A percentile compares a stretch with the other conserved stretches of the same genome.
phyloP scores from a whole-genome alignment of 2,888 invertebrate genomes.

The Pharmacophagus antenor region DNA sequence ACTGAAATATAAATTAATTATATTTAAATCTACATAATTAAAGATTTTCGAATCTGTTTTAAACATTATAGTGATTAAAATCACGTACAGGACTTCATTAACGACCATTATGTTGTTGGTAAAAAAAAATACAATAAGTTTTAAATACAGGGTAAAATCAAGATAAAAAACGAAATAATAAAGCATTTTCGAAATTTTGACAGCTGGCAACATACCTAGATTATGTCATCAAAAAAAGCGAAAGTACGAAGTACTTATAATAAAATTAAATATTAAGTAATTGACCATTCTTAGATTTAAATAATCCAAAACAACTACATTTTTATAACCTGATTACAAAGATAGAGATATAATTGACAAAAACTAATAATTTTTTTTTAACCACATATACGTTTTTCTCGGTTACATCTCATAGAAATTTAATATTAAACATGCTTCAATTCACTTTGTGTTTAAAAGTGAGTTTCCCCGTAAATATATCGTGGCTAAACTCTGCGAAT shows the following conservation, averaged over 20 bases:
- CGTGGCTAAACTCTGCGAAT: conserved; percentile 75
- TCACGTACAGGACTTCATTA: no score
- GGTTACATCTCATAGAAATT: conserved; percentile 31
- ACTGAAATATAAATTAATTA: no score
- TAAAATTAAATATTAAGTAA: conserved; percentile 71
- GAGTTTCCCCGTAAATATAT: conserved; percentile 55
- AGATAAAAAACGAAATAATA: not conserved
- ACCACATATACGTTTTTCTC: conserved; percentile 32
- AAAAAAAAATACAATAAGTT: not conserved
- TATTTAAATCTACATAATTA: no score
- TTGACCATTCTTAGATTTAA: conserved; percentile 78
- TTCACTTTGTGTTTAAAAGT: conserved; percentile 45
- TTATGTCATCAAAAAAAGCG: conserved; percentile 41
- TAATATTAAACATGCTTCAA: conserved; percentile 34
- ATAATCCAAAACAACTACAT: conserved; percentile 75
- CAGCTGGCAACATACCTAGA: conserved; percentile 13
- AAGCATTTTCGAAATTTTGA: conserved; percentile 2
- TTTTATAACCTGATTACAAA: conserved; percentile 63
- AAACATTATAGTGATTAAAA: no score
- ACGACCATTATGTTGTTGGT: no score
- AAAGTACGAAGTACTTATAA: conserved; percentile 54
- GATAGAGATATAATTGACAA: conserved; percentile 71
- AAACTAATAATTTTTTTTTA: conserved; percentile 71
- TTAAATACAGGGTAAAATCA: no score
- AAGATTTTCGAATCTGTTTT: no score